Percentiles rank a stretch among this genome's conserved stretches.
These are phyloP conservation scores for Edolisoma coerulescens DNA, from an alignment of 2,113 vertebrate genomes.

Conservation along the genomic window DNA sequence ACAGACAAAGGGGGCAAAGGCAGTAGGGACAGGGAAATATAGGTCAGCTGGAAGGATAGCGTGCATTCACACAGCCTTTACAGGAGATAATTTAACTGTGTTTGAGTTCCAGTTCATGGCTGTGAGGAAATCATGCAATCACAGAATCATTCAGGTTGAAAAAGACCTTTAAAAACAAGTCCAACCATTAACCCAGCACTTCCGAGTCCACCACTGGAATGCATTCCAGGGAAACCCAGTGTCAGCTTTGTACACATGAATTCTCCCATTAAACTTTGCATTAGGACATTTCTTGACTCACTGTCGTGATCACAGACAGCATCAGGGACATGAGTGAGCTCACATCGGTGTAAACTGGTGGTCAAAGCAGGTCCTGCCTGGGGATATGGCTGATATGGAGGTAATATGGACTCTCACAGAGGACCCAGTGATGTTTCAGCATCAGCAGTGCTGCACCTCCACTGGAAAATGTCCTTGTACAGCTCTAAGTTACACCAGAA, in stretches of 20 bases:
- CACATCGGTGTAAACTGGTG: too few species aligned
- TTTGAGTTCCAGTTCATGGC: neutral
- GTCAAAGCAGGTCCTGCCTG: neutral
- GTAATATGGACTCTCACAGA: neutral
- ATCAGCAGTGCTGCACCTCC: neutral
- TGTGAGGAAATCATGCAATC: neutral
- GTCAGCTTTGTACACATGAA: rapidly evolving
- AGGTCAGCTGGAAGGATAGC: neutral
- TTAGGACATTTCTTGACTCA: neutral
- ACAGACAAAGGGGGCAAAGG: neutral
- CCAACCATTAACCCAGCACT: neutral
- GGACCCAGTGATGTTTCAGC: neutral
- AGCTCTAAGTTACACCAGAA: neutral
- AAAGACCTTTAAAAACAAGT: neutral
- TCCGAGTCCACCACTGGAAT: neutral
- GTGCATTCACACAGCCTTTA: neutral
- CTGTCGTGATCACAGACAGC: neutral
- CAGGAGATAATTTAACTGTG: neutral
- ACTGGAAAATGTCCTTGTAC: neutral
- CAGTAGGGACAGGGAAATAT: neutral
- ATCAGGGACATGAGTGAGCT: neutral
- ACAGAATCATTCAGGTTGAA: neutral
- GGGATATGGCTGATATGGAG: neutral
- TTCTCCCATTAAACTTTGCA: rapidly evolving
- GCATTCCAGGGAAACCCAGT: neutral